Conservation (phyloP, 2,888 invertebrate genomes). For the Rambutsinella grinnellia region DNA sequence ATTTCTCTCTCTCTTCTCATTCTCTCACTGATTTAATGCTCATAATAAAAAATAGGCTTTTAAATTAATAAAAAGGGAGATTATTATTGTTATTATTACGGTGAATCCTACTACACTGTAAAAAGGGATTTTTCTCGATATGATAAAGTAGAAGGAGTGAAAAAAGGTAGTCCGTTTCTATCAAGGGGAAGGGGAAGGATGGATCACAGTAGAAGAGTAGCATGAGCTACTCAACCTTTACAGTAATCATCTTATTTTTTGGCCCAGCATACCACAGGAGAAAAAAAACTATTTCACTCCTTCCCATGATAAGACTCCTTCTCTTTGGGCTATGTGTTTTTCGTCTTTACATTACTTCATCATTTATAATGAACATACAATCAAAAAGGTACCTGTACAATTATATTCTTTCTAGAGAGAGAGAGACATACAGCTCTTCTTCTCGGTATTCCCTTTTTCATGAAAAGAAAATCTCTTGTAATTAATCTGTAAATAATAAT, state of each 20-base stretch:
- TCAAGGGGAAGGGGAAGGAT: not conserved
- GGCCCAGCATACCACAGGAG: not conserved
- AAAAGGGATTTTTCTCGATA: not conserved
- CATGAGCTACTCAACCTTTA: slow-evolving; percentile 9
- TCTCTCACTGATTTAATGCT: slow-evolving; percentile 27
- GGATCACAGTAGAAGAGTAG: not conserved
- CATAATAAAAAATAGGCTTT: slow-evolving; percentile 52
- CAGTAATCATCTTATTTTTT: slow-evolving; percentile 10
- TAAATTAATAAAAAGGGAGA: slow-evolving; percentile 55
- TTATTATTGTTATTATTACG: slow-evolving; percentile 54
- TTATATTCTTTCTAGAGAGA: not conserved
- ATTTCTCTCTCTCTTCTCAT: not conserved
- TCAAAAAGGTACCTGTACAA: not conserved
- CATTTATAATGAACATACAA: not conserved
- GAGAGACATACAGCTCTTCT: not conserved
- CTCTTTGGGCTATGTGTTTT: not conserved
- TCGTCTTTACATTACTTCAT: not conserved
- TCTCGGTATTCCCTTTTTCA: slow-evolving; percentile 6
- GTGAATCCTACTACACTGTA: not conserved
- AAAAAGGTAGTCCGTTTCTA: slow-evolving; percentile 7
- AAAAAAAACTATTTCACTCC: not conserved
- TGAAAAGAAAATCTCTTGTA: slow-evolving; percentile 31
- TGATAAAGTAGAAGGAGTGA: not conserved
- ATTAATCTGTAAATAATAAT: slow-evolving; percentile 55
- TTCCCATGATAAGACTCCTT: not conserved